phyloP scores from a whole-genome alignment of 2,113 vertebrate species.

The Catharus minimus region DNA sequence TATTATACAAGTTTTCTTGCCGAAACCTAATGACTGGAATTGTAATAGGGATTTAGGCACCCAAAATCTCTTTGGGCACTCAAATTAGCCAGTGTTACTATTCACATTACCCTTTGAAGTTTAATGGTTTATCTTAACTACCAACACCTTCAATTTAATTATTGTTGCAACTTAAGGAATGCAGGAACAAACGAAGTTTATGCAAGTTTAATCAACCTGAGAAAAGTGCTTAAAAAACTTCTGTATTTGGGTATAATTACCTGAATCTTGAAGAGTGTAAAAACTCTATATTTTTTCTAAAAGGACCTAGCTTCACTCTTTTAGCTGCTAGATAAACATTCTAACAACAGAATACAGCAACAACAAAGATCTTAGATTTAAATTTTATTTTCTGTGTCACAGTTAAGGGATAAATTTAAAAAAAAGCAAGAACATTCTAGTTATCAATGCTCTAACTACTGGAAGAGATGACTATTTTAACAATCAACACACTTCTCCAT shows the following conservation, averaged over 20 bases:
- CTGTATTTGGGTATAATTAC: background rate
- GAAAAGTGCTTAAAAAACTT: background rate
- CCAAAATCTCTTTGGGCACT: background rate
- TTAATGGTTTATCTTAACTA: background rate
- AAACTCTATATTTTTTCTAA: background rate
- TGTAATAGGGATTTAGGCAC: background rate
- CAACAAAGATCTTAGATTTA: background rate
- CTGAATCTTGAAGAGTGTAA: background rate
- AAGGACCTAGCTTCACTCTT: background rate
- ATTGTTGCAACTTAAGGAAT: background rate
- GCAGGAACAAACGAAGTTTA: background rate
- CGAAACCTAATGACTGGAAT: background rate
- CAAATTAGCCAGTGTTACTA: background rate
- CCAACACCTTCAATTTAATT: background rate
- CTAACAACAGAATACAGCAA: background rate
- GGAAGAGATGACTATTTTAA: background rate
- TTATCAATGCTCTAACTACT: background rate
- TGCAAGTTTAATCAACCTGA: background rate
- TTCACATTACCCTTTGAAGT: background rate
- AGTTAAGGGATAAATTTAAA: background rate
- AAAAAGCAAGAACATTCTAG: background rate
- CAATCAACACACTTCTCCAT: background rate
- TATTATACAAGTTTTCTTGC: background rate
- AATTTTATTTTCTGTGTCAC: background rate
- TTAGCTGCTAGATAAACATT: background rate